Percentiles rank a stretch among this genome's conserved stretches.
These are phyloP conservation scores for Marmota flaviventris DNA, from an alignment of 2,113 vertebrate species.

Conservation along the genomic window DNA sequence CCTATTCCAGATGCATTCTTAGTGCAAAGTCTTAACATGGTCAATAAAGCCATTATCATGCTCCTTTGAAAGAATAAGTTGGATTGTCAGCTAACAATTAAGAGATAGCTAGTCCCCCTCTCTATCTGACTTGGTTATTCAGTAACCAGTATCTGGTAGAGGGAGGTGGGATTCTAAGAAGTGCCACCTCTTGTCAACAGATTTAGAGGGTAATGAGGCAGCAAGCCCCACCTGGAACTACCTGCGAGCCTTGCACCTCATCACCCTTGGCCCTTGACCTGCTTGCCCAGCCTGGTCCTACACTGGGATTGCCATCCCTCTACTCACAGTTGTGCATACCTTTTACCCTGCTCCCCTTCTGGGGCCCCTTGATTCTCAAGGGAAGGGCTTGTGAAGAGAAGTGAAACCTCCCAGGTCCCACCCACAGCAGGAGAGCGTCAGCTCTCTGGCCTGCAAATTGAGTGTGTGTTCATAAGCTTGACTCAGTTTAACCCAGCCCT, in stretches of 20 bases:
- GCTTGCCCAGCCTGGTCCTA: background rate
- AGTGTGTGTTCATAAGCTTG: too few species aligned
- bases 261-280: background rate
- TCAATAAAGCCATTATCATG: slow-evolving; percentile 34
- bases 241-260: background rate
- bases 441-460: background rate
- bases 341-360: background rate
- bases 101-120: slow-evolving; percentile 26
- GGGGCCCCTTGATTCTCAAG: background rate
- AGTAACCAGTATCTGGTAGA: background rate
- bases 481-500: background rate
- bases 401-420: slow-evolving; percentile 53
- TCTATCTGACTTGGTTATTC: slow-evolving; percentile 56
- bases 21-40: slow-evolving; percentile 63
- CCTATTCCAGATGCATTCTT: slow-evolving; percentile 17
- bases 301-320: background rate
- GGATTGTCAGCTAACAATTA: slow-evolving; percentile 29
- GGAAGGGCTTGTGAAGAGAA: slow-evolving; percentile 14
- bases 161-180: background rate
- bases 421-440: background rate
- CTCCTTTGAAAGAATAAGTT: background rate
- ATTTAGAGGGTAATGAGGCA: background rate
- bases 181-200: background rate
- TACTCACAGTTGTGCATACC: background rate
- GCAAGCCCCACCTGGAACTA: background rate